Percentiles rank a stretch among this genome's conserved stretches.
Evolutionary conservation across 2,888 invertebrate genomes (phyloP).

Genomic region (Napeogenes sylphis): DNA sequence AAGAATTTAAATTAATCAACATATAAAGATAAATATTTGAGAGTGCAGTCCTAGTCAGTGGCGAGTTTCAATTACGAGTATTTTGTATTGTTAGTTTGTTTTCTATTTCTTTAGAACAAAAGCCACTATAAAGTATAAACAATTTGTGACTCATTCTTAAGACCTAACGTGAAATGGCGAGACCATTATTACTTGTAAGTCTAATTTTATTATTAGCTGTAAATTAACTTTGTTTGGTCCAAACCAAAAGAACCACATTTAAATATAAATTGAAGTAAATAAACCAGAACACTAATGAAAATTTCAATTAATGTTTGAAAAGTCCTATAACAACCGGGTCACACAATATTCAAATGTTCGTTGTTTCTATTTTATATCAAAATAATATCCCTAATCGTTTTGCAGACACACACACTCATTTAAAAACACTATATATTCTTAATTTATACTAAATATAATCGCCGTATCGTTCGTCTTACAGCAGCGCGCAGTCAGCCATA

Average conservation of each 20-base stretch:
- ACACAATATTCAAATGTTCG: background rate
- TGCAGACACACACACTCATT: too few species aligned
- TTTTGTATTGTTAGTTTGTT: conserved; percentile 8
- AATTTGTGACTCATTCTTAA: conserved; percentile 23
- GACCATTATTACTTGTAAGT: conserved; percentile 21
- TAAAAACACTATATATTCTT: too few species aligned
- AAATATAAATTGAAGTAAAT: too few species aligned
- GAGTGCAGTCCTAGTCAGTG: background rate
- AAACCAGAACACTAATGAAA: too few species aligned
- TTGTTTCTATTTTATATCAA: background rate
- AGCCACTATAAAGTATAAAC: conserved; percentile 7
- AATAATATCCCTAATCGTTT: background rate
- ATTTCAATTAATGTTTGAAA: conserved; percentile 1
- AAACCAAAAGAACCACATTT: background rate
- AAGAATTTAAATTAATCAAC: too few species aligned
- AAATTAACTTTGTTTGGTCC: conserved; percentile 24
- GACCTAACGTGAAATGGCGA: conserved; percentile 22
- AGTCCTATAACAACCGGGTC: too few species aligned
- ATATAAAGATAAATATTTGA: too few species aligned
- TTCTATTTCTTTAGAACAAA: conserved; percentile 14
- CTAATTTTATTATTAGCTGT: conserved; percentile 33
- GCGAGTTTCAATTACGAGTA: background rate
- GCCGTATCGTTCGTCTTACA: conserved; percentile 18
- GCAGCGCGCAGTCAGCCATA: conserved; percentile 30
- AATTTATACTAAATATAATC: conserved; percentile 3